Percentiles rank a stretch among this genome's conserved stretches.
Evolutionary conservation across 2,797 vertebrate genomes (phyloP).

Genomic region (Bryconaethiops microstoma): DNA sequence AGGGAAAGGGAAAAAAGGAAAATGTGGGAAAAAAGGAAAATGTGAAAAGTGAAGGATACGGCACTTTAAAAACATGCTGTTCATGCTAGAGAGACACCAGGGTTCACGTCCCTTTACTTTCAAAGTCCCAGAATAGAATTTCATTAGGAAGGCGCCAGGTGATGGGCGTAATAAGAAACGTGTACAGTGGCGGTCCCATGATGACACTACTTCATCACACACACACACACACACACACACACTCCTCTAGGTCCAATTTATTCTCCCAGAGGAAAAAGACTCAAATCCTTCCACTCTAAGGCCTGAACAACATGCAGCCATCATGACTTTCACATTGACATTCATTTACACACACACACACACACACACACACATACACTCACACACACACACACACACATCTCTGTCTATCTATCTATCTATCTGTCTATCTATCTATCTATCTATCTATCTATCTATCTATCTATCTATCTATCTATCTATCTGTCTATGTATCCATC

Average conservation of each 20-base stretch:
- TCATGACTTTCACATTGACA: neutral
- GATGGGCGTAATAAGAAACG: slow-evolving; percentile 72
- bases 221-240: slow-evolving; percentile 38
- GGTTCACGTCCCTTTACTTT: slow-evolving; percentile 35
- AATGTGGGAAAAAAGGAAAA: neutral
- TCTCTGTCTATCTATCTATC: too few species aligned
- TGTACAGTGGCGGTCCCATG: slow-evolving; percentile 65
- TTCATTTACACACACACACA: too few species aligned
- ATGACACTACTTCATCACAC: slow-evolving; percentile 69
- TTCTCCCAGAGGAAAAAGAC: slow-evolving; percentile 13
- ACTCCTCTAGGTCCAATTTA: too few species aligned
- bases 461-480: too few species aligned
- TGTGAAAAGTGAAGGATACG: too few species aligned
- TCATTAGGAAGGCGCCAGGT: slow-evolving; percentile 78
- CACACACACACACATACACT: too few species aligned
- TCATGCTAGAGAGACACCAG: neutral
- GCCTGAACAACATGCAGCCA: neutral
- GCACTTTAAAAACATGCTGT: neutral
- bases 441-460: too few species aligned
- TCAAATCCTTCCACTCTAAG: slow-evolving; percentile 8
- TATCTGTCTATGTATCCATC: too few species aligned
- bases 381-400: too few species aligned
- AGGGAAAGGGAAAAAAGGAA: neutral
- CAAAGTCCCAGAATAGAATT: slow-evolving; percentile 72
- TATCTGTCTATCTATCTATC: too few species aligned